A percentile compares a stretch with the other conserved stretches of the same genome.
Evolutionary conservation across 2,797 vertebrate genomes (phyloP).

Genomic region (Chaunax sp.): DNA sequence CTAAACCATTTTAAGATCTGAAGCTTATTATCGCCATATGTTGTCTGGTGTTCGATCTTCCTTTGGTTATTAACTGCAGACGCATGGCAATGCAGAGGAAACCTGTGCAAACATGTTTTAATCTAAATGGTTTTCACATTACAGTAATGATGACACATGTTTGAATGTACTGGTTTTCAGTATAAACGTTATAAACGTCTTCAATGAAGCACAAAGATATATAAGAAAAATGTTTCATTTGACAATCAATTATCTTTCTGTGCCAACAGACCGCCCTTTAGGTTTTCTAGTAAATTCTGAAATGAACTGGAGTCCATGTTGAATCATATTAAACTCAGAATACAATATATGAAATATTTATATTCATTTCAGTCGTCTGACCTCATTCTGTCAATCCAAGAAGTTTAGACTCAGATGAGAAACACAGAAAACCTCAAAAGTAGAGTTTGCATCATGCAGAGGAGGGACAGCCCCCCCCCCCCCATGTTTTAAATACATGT

Average conservation of each 20-base stretch:
- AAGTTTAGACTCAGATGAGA: slow-evolving; percentile 24
- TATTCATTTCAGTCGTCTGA: slow-evolving; percentile 27
- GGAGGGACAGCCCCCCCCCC: not conserved
- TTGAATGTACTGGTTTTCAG: not conserved
- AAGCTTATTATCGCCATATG: not conserved
- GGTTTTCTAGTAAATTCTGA: not conserved
- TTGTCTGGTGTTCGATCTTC: not conserved
- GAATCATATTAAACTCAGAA: slow-evolving; percentile 22
- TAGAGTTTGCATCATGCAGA: not conserved
- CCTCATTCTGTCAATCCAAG: slow-evolving; percentile 47
- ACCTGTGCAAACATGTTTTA: not conserved
- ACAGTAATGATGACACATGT: not conserved
- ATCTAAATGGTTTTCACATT: not conserved
- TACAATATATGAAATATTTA: slow-evolving; percentile 40
- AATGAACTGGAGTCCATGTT: slow-evolving; percentile 5
- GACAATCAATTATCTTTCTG: not conserved
- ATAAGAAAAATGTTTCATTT: too few species aligned
- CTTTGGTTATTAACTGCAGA: not conserved
- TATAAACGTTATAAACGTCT: too few species aligned
- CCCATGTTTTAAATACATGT: not conserved
- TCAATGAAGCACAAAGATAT: too few species aligned
- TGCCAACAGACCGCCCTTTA: not conserved
- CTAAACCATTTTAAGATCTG: not conserved
- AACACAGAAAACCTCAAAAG: not conserved
- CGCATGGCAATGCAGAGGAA: too few species aligned